phyloP scores from a whole-genome alignment of 2,888 invertebrate species.

The Dysmachus trigonus region DNA sequence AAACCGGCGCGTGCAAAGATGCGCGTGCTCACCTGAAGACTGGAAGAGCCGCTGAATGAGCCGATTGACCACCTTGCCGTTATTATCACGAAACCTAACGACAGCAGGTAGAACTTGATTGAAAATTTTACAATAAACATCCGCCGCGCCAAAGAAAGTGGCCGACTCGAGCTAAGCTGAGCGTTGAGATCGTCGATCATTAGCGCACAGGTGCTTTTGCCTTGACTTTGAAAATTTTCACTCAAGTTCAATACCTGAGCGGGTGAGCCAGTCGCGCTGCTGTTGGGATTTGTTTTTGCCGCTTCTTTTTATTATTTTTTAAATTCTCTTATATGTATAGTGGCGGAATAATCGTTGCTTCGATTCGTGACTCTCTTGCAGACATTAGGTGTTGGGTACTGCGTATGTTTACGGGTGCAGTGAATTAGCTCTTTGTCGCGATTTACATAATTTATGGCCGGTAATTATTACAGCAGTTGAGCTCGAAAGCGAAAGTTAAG shows the following conservation, averaged over 20 bases:
- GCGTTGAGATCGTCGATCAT: not conserved
- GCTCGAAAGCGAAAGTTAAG: conserved; percentile 32
- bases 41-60: not conserved
- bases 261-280: not conserved
- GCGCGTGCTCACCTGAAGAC: not conserved
- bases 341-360: not conserved
- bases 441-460: conserved; percentile 39
- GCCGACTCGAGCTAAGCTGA: not conserved
- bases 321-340: not conserved
- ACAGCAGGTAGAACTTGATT: conserved; percentile 23
- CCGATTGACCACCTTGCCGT: not conserved
- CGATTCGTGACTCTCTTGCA: not conserved
- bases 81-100: conserved; percentile 1
- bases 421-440: conserved; percentile 29
- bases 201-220: conserved; percentile 21
- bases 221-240: conserved; percentile 40
- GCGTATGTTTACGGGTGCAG: conserved; percentile 3
- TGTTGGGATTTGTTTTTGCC: not conserved
- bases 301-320: not conserved
- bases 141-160: conserved; percentile 13
- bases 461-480: conserved; percentile 21
- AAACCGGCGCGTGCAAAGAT: conserved; percentile 4
- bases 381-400: not conserved
- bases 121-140: conserved; percentile 34
- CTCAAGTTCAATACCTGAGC: conserved; percentile 35